Base-by-base conservation (phyloP, 2,888 invertebrate genomes). In the Cremastinae sp. region DNA sequence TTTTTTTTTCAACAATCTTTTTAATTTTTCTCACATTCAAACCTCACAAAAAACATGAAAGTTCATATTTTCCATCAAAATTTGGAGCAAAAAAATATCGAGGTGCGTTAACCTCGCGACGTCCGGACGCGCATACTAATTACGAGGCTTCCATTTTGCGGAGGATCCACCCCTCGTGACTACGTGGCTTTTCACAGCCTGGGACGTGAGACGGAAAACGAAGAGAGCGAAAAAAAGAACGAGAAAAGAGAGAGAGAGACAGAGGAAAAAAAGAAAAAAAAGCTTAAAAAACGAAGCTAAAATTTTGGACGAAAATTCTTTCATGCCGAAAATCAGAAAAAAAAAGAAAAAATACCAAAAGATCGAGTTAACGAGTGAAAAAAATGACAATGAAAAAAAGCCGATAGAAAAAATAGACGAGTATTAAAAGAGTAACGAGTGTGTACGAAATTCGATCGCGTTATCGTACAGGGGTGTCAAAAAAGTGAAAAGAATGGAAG, bases 91-190 rank as follows among this genome's bases (percentile, higher is more conserved):
- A n/a, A n/a, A n/a, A n/a, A n/a, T n/a, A 74, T 22, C 72, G 85
- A 84, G 86, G 83, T 84, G 84, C 83, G 83, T 82, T 51, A 28
- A 69, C 58, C 58, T 39, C 18, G 83, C 85, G 85, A 85, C 86
- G 85, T 85, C 80, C 85, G 87, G 87, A 88, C 86, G 87, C 87
- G 88, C 88, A 87, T 88, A 89, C 88, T 89, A 89, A 89, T 89
- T 89, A 88, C 87, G 82, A 77, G 82, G 82, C 83, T 84, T 85
- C 86, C 87, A 87, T 87, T 86, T 87, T 85, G 80, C 68, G 80
- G 58, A 28, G 5, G 64, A 78, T 75, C 43, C 74, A 74, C 80
- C 75, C 65, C 55, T 41, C 80, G 22, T 35, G 69, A 58, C 69
- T 65, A 45, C 66, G 59, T 72, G 59, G 39, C 70, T 69, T 75